phyloP scores from a whole-genome alignment of 2,113 vertebrate species.

The Phalacrocorax aristotelis region DNA sequence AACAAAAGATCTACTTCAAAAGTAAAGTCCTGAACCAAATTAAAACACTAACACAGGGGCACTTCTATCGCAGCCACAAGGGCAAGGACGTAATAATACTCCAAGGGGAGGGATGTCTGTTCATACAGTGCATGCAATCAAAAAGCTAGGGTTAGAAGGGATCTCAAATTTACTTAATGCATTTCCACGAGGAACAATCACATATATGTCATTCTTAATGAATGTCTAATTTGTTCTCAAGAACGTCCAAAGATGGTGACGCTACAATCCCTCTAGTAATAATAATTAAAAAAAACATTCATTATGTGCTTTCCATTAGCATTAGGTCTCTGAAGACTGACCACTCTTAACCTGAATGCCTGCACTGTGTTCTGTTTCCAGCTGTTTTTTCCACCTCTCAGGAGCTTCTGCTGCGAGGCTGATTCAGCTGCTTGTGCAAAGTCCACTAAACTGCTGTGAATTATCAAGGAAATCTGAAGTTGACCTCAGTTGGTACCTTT shows the following conservation, averaged over 20 bases:
- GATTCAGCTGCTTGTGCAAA: background rate
- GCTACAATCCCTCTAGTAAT: background rate
- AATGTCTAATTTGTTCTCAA: background rate
- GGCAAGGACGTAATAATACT: background rate
- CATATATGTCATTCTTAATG: background rate
- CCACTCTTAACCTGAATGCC: background rate
- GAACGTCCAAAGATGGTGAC: background rate
- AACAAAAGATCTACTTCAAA: background rate
- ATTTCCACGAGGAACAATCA: background rate
- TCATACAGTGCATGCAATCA: background rate
- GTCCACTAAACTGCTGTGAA: background rate
- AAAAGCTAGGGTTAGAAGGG: background rate
- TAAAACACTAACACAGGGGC: background rate
- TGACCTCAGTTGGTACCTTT: background rate
- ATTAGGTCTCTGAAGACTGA: background rate
- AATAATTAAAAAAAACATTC: background rate
- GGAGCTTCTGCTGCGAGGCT: background rate
- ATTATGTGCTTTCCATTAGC: background rate
- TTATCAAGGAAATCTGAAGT: background rate
- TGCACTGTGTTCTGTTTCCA: background rate
- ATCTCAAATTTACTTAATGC: background rate
- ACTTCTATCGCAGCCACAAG: background rate
- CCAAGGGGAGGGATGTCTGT: background rate
- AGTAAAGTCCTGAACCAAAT: background rate
- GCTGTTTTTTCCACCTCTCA: background rate